These are phyloP conservation scores for Thaleichthys pacificus DNA, from an alignment of 2,797 vertebrate genomes.

Conservation along the genomic window DNA sequence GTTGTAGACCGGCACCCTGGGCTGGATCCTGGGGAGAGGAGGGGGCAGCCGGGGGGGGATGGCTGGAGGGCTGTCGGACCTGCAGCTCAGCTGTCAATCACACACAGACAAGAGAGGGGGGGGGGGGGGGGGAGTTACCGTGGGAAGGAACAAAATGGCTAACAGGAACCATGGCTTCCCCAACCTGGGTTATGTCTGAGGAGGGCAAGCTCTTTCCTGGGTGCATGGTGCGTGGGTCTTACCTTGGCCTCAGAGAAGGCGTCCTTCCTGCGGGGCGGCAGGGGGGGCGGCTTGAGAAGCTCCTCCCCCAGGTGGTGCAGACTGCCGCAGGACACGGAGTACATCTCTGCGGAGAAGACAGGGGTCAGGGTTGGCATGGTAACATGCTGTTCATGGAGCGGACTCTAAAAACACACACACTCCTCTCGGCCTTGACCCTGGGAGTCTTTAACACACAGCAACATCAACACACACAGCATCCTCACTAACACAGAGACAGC, in stretches of 20 bases:
- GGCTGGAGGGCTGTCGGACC: slow-evolving; percentile 87
- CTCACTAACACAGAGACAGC: background rate
- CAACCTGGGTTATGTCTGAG: no score
- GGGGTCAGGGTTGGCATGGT: background rate
- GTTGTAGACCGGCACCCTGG: slow-evolving; percentile 76
- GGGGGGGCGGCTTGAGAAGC: slow-evolving; percentile 85
- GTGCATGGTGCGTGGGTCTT: slow-evolving; percentile 34
- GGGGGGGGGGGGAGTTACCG: background rate
- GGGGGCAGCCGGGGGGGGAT: slow-evolving; percentile 92
- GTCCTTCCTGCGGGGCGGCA: slow-evolving; percentile 93
- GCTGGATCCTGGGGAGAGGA: slow-evolving; percentile 81
- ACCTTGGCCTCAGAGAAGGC: slow-evolving; percentile 82
- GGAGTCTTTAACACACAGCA: background rate
- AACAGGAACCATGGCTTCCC: background rate
- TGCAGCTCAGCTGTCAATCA: slow-evolving; percentile 72
- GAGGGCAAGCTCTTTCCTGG: no score
- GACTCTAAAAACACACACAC: background rate
- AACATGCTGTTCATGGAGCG: background rate
- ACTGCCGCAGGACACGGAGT: slow-evolving; percentile 89
- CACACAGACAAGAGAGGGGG: background rate
- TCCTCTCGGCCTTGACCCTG: background rate
- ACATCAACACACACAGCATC: background rate
- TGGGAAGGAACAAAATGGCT: background rate
- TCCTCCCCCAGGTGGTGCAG: slow-evolving; percentile 90
- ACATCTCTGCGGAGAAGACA: slow-evolving; percentile 73